Base-by-base conservation (phyloP, 30 jellyfish, hydroid and myxozoan genomes). In the Clytia hemisphaerica region DNA sequence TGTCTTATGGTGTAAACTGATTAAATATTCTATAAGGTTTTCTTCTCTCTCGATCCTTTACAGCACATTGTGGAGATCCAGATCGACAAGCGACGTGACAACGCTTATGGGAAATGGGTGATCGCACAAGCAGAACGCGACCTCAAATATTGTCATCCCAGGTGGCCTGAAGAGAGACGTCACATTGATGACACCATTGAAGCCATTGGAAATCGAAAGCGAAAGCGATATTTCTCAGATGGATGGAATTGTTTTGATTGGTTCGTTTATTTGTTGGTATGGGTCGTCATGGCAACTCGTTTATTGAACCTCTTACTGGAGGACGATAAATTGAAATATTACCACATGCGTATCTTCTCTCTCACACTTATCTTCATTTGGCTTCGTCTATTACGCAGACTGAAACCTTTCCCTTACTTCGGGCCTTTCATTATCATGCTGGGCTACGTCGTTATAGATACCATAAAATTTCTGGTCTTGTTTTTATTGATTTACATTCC, bases 391-490 rank as follows among this genome's bases (percentile, higher is more conserved):
- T 79, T 88, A 94, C 79, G 80, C 72, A 79, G 91, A 10, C 75
- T 90, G 28, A 85, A 94, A 49, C 94, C 97, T 7, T 88, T 88
- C 76, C 58, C 85, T 29, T 66, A 93, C 1, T 79, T 88, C 2
- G 97, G 97, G 21, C 97, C 97, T 4, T 88, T 88, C 72, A 88
- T 88, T n/a, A 69, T 85, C 42, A 88, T 88, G 97, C 88, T 88
- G 42, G 97, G 97, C 0, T 86, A 88, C 75, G 94, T 88, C 67
- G 62, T 81, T 66, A 80, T 61, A 44, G 97, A 80, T 55, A 88
- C 97, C 10, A 34, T 88, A 68, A 66, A 84, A 66, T 88, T 88
- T 70, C 89, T 89, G 28, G 80, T 88, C 48, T 72, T 88, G 62
- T 88, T 88, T 53, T 75, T 88, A 58, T 94, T 79, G 76, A 67